A percentile compares a stretch with the other conserved stretches of the same genome.
Evolutionary conservation across 1,140 invertebrate genomes (phyloP).

Genomic region (Yoshiicerus persimilis): DNA sequence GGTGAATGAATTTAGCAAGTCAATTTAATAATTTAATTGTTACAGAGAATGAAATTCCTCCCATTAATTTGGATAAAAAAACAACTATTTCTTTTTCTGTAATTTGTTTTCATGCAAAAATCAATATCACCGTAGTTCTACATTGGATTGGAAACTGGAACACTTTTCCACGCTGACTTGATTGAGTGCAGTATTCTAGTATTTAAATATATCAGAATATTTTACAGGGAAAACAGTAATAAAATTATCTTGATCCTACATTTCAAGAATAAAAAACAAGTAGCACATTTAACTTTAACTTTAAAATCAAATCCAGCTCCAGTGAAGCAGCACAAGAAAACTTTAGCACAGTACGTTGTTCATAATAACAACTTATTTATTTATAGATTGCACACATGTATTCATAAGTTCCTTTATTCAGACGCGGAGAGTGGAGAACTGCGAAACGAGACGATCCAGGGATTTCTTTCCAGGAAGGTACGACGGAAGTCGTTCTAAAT

Average conservation of each 20-base stretch:
- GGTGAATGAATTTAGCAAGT: not conserved
- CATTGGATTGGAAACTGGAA: not conserved
- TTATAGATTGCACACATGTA: not conserved
- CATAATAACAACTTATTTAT: not conserved
- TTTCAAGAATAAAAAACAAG: not conserved
- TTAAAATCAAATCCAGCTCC: not conserved
- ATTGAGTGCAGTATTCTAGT: not conserved
- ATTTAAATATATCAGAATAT: not conserved
- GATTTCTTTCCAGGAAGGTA: not conserved
- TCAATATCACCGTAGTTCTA: no score
- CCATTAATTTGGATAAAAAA: not conserved
- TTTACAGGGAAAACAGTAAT: no score
- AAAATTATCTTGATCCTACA: not conserved
- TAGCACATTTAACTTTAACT: not conserved
- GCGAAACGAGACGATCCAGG: not conserved
- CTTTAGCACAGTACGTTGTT: not conserved
- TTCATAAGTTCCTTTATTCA: not conserved
- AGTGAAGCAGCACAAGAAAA: not conserved
- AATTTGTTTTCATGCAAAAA: no score
- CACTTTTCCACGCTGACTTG: not conserved
- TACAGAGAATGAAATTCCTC: not conserved
- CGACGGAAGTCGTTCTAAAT: not conserved
- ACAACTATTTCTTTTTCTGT: no score
- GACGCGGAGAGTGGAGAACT: not conserved
- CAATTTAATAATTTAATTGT: not conserved